Base-by-base conservation (phyloP, 2,113 vertebrate genomes). In the Brachyhypopomus occidentalis region DNA sequence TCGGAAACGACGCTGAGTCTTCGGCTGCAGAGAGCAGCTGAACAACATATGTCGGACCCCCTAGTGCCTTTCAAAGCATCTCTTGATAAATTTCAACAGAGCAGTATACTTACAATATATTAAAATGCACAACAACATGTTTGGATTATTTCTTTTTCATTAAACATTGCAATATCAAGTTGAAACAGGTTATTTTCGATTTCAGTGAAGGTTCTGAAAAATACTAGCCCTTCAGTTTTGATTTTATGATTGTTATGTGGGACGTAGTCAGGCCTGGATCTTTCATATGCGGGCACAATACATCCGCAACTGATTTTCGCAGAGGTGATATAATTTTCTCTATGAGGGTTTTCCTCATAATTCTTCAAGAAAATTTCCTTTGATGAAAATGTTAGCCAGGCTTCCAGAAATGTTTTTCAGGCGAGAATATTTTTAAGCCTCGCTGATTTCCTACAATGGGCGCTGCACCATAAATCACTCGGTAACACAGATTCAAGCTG, bases 11-110 rank as follows among this genome's bases (percentile, higher is more conserved):
- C 87, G 22, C 11, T 77, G 81, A 85, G 86, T 87, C 83, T 78
- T 87, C 78, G 80, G 85, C 79, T 45, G 73, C 86, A 81, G 75
- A 80, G 78, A 88, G 88, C 94, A 96, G 94, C 95, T 96, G 95
- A 96, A 91, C 86, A 89, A 90, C 94, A 96, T 87, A 93, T 95
- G 94, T 94, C 91, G 82, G 91, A 73, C 86, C 92, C 87, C 90
- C 89, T 93, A 87, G 34, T 14, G 77, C 86, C 89, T 89, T 91
- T 88, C 87, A 89, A 89, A 94, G 87, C 93, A 75, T 85, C 70
- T 87, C 89, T 91, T 92, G 92, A 95, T 91, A 92, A 91, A 94
- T 93, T 88, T 91, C 85, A 91, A 92, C 78, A 87, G 91, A 91
- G 91, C 86, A 94, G 92, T 85, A 89, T 89, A 89, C 89, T 93